Base-by-base conservation (phyloP, 2,113 vertebrate species). In the Misgurnus anguillicaudatus region DNA sequence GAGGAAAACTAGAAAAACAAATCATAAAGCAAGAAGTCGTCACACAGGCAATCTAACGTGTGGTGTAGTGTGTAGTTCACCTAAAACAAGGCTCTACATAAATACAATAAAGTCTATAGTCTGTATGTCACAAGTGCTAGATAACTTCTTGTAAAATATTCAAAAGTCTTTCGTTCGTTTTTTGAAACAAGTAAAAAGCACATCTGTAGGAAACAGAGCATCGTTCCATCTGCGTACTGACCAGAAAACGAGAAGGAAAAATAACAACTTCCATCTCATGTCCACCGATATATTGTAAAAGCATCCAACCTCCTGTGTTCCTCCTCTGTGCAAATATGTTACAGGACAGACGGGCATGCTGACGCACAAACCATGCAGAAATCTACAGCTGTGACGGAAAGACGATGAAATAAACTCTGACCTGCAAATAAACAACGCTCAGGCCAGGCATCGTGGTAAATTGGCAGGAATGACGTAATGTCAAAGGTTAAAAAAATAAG, bases 81-180 rank as follows among this genome's bases (percentile, higher is more conserved):
- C 91, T 87, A 89, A 90, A 95, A 94, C 92, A 93, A 90, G 75
- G 88, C 92, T 94, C 91, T 94, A 95, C 93, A 93, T 93, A 95
- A 95, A 95, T 95, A 96, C 95, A 94, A 94, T 89, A 86, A 91
- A 92, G 89, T 90, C 89, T 91, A 91, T 92, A 84, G 88, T 90
- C 85, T 93, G 92, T 92, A 89, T 92, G 91, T 93, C 94, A 94
- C 92, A 95, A 95, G 94, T 94, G 93, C 93, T 95, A 92, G 91
- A 94, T 92, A 92, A 91, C 90, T 73, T 74, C 39, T 87, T 89
- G 84, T 95, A 90, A 91, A 93, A 93, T 92, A 93, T 93, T 89
- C 90, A 90, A 93, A 93, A 90, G 90, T 85, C 92, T 90, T 91
- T 89, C 83, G 72, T 84, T 70, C 86, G 76, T 87, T 85, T 89